Evolutionary conservation across 2,113 vertebrate genomes (phyloP).

Genomic region (Leptodactylus fuscus): DNA sequence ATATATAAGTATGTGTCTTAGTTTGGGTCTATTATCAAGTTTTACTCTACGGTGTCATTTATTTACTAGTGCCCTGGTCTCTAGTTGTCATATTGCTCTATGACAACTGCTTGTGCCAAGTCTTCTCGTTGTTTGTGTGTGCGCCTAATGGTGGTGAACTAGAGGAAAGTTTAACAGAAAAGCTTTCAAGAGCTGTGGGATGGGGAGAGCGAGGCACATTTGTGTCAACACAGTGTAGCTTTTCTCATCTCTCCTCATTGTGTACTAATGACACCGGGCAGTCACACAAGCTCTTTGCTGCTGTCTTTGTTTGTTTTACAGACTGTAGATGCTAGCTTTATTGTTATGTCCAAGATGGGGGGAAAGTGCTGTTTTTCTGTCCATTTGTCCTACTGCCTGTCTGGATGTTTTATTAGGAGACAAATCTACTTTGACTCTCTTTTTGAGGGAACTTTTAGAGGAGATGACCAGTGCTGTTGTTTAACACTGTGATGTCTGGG

Average conservation of each 20-base stretch:
- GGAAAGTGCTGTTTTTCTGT: slow-evolving; percentile 73
- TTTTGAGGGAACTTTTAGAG: slow-evolving; percentile 66
- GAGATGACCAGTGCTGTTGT: slow-evolving; percentile 61
- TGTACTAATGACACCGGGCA: slow-evolving; percentile 83
- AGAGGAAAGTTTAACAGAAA: slow-evolving; percentile 83
- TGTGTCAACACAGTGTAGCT: slow-evolving; percentile 85
- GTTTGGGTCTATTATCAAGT: not conserved
- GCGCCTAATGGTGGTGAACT: slow-evolving; percentile 79
- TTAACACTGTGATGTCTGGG: slow-evolving; percentile 42
- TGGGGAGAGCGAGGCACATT: slow-evolving; percentile 79
- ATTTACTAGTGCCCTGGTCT: not conserved
- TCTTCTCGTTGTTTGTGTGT: slow-evolving; percentile 75
- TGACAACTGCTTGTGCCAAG: slow-evolving; percentile 68
- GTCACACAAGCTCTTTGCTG: slow-evolving; percentile 81
- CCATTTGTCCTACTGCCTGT: slow-evolving; percentile 76
- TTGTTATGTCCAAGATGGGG: slow-evolving; percentile 81
- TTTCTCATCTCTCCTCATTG: slow-evolving; percentile 91
- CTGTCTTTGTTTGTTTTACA: slow-evolving; percentile 81
- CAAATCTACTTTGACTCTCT: slow-evolving; percentile 76
- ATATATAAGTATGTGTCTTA: not conserved
- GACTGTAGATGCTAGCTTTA: slow-evolving; percentile 76
- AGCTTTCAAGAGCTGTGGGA: slow-evolving; percentile 84
- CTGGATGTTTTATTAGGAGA: slow-evolving; percentile 81
- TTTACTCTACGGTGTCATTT: not conserved
- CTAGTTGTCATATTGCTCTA: not conserved